These are phyloP conservation scores for Sander lucioperca DNA, from an alignment of 2,113 vertebrate species.

Conservation along the genomic window DNA sequence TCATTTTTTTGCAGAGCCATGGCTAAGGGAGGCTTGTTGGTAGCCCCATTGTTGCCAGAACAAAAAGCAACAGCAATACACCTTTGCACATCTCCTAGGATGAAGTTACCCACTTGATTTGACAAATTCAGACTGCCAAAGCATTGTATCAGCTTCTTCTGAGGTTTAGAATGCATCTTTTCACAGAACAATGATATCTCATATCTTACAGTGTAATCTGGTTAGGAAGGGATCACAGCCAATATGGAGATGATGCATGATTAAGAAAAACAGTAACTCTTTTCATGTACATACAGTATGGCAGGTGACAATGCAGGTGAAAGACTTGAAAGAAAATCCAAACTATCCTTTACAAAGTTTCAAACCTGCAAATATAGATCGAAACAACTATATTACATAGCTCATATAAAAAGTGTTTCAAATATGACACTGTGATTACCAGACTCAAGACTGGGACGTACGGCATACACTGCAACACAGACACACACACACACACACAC, in stretches of 20 bases:
- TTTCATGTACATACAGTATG: not conserved
- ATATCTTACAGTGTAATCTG: not conserved
- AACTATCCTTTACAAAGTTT: not conserved
- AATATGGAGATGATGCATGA: not conserved
- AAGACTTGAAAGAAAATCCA: not conserved
- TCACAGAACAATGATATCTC: not conserved
- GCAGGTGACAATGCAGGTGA: not conserved
- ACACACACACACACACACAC: no score
- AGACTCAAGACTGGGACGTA: not conserved
- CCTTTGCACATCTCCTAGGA: not conserved
- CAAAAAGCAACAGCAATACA: not conserved
- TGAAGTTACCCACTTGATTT: not conserved
- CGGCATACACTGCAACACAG: not conserved
- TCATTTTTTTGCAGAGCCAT: no score
- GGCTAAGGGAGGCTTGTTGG: no score
- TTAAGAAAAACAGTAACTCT: not conserved
- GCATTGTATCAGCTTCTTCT: not conserved
- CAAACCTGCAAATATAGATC: not conserved
- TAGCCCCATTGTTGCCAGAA: no score
- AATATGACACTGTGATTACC: not conserved
- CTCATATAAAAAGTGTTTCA: not conserved
- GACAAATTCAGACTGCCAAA: not conserved
- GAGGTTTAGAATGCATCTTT: not conserved
- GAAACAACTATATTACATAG: not conserved
- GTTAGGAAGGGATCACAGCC: not conserved